Percentiles rank a stretch among this genome's conserved stretches.
These are phyloP conservation scores for Columba janthina DNA, from an alignment of 2,113 vertebrate species.

Conservation along the genomic window DNA sequence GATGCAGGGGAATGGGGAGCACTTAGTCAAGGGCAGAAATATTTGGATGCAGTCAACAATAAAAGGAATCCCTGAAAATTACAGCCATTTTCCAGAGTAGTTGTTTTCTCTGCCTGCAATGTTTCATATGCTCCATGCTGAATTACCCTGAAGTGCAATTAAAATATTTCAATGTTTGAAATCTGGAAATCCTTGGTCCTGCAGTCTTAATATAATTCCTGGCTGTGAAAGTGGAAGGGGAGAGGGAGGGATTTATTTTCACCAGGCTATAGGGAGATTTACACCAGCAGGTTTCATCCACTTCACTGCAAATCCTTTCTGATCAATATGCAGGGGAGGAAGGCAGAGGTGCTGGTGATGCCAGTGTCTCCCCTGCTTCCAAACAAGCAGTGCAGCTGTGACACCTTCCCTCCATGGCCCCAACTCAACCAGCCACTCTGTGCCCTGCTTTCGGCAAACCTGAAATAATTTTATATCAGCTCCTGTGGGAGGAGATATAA, in stretches of 20 bases:
- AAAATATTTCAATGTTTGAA: conserved; percentile 44
- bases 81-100: conserved; percentile 6
- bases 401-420: background rate
- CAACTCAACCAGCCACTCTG: background rate
- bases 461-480: background rate
- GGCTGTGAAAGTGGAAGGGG: background rate
- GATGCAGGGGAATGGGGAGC: background rate
- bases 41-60: background rate
- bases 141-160: conserved; percentile 44
- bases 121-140: background rate
- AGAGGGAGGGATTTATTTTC: background rate
- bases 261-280: background rate
- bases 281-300: background rate
- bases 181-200: conserved; percentile 8
- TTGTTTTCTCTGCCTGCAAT: conserved; percentile 16
- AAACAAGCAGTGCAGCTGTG: background rate
- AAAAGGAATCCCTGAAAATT: conserved; percentile 37
- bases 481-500: background rate
- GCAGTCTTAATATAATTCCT: background rate
- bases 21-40: conserved; percentile 11
- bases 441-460: background rate
- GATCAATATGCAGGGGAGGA: background rate
- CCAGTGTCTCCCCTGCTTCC: background rate
- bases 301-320: background rate
- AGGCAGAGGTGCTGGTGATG: background rate